Conservation (phyloP, 2,113 vertebrate species). For the Pseudonaja textilis region DNA sequence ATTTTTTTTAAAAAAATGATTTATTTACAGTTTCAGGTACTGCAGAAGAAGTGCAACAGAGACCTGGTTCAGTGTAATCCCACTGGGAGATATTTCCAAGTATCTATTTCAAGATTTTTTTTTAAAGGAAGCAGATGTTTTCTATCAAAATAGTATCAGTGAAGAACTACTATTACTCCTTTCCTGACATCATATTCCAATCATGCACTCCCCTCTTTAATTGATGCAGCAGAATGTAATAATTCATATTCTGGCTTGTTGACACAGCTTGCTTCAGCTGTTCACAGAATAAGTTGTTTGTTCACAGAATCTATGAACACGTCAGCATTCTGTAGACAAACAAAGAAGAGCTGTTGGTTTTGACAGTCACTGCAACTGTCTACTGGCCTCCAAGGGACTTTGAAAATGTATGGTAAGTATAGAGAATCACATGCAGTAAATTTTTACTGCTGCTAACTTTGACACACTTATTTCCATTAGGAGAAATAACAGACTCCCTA, state of each 20-base stretch:
- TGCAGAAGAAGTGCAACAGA: slow-evolving; percentile 45
- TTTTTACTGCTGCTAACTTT: slow-evolving; percentile 15
- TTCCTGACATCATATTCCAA: slow-evolving; percentile 67
- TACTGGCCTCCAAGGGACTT: slow-evolving; percentile 17
- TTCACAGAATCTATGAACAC: slow-evolving; percentile 62
- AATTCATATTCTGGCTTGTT: slow-evolving; percentile 71
- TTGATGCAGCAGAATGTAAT: slow-evolving; percentile 64
- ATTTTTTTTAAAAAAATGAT: slow-evolving; percentile 21
- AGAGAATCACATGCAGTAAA: slow-evolving; percentile 6
- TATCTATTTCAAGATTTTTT: slow-evolving; percentile 43
- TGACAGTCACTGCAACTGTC: slow-evolving; percentile 29
- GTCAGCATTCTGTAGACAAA: slow-evolving; percentile 64
- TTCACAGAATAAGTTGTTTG: slow-evolving; percentile 66
- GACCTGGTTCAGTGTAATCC: slow-evolving; percentile 51
- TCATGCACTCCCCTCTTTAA: slow-evolving; percentile 67
- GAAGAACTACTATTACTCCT: slow-evolving; percentile 62
- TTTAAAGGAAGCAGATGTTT: slow-evolving; percentile 72
- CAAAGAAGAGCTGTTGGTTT: slow-evolving; percentile 54
- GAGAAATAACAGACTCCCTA: slow-evolving; percentile 8
- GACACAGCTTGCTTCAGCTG: slow-evolving; percentile 75
- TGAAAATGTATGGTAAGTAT: slow-evolving; percentile 35
- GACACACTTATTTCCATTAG: slow-evolving; percentile 5
- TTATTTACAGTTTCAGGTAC: slow-evolving; percentile 50
- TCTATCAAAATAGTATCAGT: slow-evolving; percentile 57
- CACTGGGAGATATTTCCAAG: slow-evolving; percentile 54